Evolutionary conservation across 2,113 vertebrate genomes (phyloP), one percentile per base, ranked within the genome.

Genomic region (Vicugna pacos): DNA sequence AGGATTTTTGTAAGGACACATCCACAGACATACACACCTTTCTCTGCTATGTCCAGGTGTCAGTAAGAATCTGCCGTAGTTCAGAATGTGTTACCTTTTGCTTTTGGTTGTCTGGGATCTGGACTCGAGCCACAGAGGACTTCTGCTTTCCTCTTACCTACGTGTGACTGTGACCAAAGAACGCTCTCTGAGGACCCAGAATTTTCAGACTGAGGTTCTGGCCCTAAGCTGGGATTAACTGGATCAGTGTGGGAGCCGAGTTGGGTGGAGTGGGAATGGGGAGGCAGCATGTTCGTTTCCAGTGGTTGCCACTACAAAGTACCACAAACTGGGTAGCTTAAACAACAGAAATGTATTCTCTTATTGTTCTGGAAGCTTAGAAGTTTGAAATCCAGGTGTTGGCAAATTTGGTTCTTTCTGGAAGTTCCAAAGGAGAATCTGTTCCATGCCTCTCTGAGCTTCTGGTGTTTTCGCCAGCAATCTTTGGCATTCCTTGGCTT

Each of bases 221-320:
- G 69, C 14, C 48, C 65, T 9, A 42, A 30, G 17, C 15, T 50
- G 62, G 20, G 20, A 13, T 70, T 26, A 54, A 20, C 20, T 13
- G 56, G 11, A 62, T 75, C 10, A 46, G 1, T 20, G 35, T 48
- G 32, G 30, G 38, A n/a, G 5, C 28, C 1, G 0, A 91, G 64
- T 20, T 5, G 13, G 46, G 0, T 13, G 5, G 30, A 56, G 30
- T 0, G 0, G 10, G 26, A 28, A 0, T 7, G 13, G 52, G 26
- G 28, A 15, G 35, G 28, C 4, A 22, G 28, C 28, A 2, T 15
- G 5, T 26, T 48, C 16, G 12, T 77, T 77, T 77, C 62, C 22
- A 38, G 65, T 26, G 38, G 22, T 50, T 32, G 26, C 62, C 11
- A 0, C 26, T 46, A 30, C 54, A 60, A 48, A 48, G 77, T 1